phyloP scores from a whole-genome alignment of 2,888 invertebrate genomes.

The Luperina nickerlii region DNA sequence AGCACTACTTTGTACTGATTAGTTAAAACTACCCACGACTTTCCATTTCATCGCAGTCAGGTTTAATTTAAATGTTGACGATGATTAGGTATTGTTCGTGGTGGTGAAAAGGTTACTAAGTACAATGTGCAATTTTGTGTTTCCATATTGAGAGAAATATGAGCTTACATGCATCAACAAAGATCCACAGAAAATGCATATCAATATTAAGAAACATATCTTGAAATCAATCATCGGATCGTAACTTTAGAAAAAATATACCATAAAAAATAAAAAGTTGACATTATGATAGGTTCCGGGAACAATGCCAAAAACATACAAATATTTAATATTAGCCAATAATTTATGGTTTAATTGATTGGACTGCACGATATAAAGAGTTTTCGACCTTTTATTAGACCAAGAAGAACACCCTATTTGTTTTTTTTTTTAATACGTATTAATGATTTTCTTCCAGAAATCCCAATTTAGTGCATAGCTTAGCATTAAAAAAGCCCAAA shows the following conservation, averaged over 20 bases:
- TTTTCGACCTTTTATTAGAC: neutral
- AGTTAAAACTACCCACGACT: neutral
- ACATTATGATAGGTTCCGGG: neutral
- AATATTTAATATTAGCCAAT: neutral
- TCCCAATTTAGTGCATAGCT: neutral
- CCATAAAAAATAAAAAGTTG: neutral
- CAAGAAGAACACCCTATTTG: neutral
- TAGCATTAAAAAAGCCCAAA: neutral
- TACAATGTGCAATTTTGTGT: conserved; percentile 80
- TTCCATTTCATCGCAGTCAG: neutral
- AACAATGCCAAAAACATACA: conserved; percentile 1
- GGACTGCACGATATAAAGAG: neutral
- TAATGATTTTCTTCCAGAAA: conserved; percentile 3
- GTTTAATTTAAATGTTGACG: neutral
- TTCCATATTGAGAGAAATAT: conserved; percentile 42
- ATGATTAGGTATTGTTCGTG: conserved; percentile 13
- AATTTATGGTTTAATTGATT: neutral
- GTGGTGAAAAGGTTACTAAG: conserved; percentile 42
- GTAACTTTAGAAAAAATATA: conserved; percentile 7
- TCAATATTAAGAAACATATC: conserved; percentile 65
- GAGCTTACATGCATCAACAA: conserved; percentile 42
- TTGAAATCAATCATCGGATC: conserved; percentile 29
- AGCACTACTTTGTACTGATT: neutral
- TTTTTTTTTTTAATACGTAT: neutral
- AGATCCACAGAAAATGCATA: conserved; percentile 59